Conservation (phyloP, 2,797 vertebrate genomes). For the Cuculus canorus region DNA sequence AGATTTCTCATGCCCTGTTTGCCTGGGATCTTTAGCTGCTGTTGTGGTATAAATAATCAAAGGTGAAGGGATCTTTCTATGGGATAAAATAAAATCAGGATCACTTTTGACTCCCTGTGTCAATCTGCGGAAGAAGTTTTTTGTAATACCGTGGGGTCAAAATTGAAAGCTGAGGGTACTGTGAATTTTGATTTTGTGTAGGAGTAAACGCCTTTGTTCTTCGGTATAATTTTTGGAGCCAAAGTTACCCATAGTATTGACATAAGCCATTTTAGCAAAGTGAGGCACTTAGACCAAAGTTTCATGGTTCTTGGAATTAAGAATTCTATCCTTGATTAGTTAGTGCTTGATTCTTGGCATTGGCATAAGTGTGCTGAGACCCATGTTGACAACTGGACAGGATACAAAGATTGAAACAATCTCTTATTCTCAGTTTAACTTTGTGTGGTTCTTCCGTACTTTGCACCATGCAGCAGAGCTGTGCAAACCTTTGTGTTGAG, state of each 20-base stretch:
- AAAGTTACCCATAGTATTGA: neutral
- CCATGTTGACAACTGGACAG: neutral
- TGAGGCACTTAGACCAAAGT: neutral
- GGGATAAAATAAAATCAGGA: neutral
- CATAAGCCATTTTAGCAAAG: neutral
- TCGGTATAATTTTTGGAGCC: neutral
- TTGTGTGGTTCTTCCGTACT: neutral
- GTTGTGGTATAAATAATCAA: neutral
- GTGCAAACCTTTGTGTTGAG: neutral
- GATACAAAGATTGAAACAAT: neutral
- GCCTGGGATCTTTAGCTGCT: slow-evolving; percentile 40
- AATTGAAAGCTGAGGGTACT: neutral
- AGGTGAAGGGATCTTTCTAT: slow-evolving; percentile 37
- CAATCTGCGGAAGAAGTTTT: neutral
- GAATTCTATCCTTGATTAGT: neutral
- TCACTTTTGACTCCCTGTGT: neutral
- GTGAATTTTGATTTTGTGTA: neutral
- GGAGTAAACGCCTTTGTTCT: neutral
- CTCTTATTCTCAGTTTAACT: neutral
- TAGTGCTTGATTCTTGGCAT: neutral
- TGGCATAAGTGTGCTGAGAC: neutral
- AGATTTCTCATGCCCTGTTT: neutral
- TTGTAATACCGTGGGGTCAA: neutral
- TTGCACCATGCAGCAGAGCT: neutral
- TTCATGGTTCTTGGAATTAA: neutral